These are phyloP conservation scores for Henicopernis longicauda DNA, from an alignment of 2,113 vertebrate species.

Conservation along the genomic window DNA sequence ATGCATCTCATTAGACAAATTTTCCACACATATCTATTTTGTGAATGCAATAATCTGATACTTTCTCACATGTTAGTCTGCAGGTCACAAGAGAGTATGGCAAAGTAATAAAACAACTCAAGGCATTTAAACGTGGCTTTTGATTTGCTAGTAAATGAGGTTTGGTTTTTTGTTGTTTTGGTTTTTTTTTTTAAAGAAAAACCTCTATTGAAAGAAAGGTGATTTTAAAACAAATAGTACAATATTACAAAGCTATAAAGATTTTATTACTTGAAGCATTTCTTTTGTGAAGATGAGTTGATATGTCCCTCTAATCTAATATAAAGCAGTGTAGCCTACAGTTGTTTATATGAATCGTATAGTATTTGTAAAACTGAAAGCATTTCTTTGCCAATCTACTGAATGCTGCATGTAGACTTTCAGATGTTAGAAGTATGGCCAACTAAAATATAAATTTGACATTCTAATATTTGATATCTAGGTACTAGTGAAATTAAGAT, in stretches of 20 bases:
- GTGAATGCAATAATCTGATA: not conserved
- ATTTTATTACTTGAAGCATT: not conserved
- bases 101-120: not conserved
- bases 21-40: not conserved
- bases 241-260: not conserved
- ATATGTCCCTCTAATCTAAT: not conserved
- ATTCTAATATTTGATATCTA: not conserved
- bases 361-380: not conserved
- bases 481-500: not conserved
- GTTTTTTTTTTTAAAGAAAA: not conserved
- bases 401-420: not conserved
- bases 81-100: not conserved
- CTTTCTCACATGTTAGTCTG: not conserved
- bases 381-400: not conserved
- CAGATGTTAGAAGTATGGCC: not conserved
- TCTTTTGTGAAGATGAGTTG: not conserved
- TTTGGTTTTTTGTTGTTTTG: accelerated
- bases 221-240: not conserved
- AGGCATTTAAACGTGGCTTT: not conserved
- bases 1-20: not conserved
- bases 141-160: not conserved
- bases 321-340: not conserved
- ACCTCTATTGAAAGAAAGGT: not conserved
- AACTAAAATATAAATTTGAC: not conserved
- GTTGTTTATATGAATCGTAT: not conserved